phyloP scores from a whole-genome alignment of 92 coral and sea anemone genomes.

The Bergia sp. region DNA sequence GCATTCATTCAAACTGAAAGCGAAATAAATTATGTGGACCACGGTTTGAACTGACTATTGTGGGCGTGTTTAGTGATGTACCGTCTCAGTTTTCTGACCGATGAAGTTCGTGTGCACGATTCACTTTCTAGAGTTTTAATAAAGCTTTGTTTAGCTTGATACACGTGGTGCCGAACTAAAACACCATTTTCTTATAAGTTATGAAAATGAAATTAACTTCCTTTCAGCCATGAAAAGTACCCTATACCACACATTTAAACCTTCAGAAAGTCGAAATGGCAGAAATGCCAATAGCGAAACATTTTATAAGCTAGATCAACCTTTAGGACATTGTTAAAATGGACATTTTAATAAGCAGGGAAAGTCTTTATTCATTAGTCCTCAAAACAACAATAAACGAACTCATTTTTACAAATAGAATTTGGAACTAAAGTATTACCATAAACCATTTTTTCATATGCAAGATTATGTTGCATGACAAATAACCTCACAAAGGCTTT shows the following conservation, averaged over 20 bases:
- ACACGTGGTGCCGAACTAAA: no score
- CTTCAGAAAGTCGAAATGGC: not conserved
- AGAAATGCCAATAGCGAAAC: not conserved
- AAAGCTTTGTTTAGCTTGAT: not conserved
- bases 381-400: not conserved
- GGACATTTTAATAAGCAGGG: not conserved
- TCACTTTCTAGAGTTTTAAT: not conserved
- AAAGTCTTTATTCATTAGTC: not conserved
- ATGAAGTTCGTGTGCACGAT: not conserved
- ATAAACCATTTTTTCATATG: not conserved
- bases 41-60: not conserved
- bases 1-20: not conserved
- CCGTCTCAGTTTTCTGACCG: not conserved
- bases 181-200: not conserved
- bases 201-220: not conserved
- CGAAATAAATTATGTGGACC: constrained; percentile 6
- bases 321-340: no score
- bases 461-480: not conserved
- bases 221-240: not conserved
- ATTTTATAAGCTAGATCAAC: not conserved
- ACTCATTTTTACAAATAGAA: not conserved
- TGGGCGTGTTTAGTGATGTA: not conserved
- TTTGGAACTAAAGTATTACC: not conserved
- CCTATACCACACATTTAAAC: not conserved
- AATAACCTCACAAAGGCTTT: no score